These are phyloP conservation scores for Esperia sulphurella DNA, from an alignment of 2,888 invertebrate species.

Conservation along the genomic window DNA sequence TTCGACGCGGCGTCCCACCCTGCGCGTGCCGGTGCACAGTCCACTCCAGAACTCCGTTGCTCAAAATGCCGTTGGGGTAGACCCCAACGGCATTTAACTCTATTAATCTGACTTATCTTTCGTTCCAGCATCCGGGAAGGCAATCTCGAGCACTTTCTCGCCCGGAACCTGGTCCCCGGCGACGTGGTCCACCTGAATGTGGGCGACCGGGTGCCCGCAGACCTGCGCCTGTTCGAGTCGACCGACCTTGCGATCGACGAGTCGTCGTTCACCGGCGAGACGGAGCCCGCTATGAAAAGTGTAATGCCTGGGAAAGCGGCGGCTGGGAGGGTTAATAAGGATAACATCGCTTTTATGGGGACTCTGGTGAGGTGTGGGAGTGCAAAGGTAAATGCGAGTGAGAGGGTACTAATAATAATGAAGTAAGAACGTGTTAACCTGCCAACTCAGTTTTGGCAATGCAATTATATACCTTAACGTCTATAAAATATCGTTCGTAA, in stretches of 20 bases:
- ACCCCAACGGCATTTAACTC: too few relatives aligned
- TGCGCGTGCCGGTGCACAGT: too few relatives aligned
- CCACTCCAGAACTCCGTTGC: too few relatives aligned
- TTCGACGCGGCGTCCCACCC: too few relatives aligned
- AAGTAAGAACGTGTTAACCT: too few relatives aligned
- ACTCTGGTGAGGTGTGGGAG: slow-evolving; percentile 97
- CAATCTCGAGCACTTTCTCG: slow-evolving; percentile 92
- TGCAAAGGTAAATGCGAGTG: slow-evolving; percentile 85
- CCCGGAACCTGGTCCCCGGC: slow-evolving; percentile 97
- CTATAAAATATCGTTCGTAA: too few relatives aligned
- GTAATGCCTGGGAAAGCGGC: slow-evolving; percentile 82
- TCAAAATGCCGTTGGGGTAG: too few relatives aligned
- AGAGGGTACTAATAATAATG: too few relatives aligned
- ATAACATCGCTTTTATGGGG: slow-evolving; percentile 98
- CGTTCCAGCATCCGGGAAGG: slow-evolving; percentile 89
- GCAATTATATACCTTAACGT: too few relatives aligned
- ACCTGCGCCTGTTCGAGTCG: slow-evolving; percentile 95
- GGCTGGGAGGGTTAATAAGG: slow-evolving; percentile 84
- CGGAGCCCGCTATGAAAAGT: slow-evolving; percentile 92
- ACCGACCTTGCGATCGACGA: slow-evolving; percentile 97
- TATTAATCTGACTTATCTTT: too few relatives aligned
- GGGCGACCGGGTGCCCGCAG: slow-evolving; percentile 98
- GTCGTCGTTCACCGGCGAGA: slow-evolving; percentile 99
- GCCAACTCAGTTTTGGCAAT: too few relatives aligned
- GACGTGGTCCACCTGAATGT: slow-evolving; percentile 95